A percentile compares a stretch with the other conserved stretches of the same genome.
Evolutionary conservation across 2,113 vertebrate genomes (phyloP).

Genomic region (Cepphus grylle): DNA sequence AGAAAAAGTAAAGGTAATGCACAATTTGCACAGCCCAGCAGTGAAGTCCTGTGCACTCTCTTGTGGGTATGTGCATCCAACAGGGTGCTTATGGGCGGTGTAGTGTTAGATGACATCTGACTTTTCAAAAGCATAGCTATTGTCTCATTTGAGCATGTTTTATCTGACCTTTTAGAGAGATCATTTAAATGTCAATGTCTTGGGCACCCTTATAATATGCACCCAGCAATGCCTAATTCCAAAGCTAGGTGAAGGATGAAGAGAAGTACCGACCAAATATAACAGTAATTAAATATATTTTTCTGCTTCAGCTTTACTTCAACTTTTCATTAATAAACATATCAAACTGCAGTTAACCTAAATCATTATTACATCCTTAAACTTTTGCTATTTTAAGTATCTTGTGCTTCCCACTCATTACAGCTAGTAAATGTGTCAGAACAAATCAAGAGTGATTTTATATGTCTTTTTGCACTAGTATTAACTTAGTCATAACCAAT

Average conservation of each 20-base stretch:
- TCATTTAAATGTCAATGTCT: constrained; percentile 9
- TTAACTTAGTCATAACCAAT: constrained; percentile 11
- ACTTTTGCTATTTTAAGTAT: neutral
- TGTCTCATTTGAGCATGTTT: neutral
- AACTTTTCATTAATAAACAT: neutral
- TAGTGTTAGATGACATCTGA: neutral
- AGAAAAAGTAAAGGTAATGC: neutral
- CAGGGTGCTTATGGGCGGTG: neutral
- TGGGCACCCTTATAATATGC: neutral
- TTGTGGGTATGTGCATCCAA: neutral
- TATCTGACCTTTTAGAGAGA: constrained; percentile 22
- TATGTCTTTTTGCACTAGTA: neutral
- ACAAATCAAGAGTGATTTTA: constrained; percentile 17
- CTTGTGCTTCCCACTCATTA: neutral
- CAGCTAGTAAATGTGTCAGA: constrained; percentile 23
- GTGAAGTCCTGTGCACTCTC: neutral
- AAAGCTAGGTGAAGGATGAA: neutral
- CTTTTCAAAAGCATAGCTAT: neutral
- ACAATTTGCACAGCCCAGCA: neutral
- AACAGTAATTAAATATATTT: neutral
- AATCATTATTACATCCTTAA: neutral
- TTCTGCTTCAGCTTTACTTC: neutral
- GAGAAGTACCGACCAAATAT: neutral
- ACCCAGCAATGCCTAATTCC: neutral
- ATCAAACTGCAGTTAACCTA: neutral